These are phyloP conservation scores for Gadus chalcogrammus DNA, from an alignment of 2,113 vertebrate genomes.

Conservation along the genomic window DNA sequence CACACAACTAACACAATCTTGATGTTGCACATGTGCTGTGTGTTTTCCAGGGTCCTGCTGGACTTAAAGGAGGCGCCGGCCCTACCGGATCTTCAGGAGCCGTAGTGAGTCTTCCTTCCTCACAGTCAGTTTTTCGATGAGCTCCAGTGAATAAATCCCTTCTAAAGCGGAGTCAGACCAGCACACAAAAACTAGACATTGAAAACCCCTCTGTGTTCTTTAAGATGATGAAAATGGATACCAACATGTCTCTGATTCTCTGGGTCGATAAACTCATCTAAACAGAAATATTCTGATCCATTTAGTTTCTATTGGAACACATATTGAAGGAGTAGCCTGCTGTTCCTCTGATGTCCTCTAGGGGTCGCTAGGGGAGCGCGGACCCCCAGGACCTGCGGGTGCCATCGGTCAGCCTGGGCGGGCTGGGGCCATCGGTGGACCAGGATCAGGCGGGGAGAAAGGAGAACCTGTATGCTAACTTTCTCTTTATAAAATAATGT, in stretches of 20 bases:
- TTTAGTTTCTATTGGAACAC: too few species aligned
- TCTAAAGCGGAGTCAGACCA: too few species aligned
- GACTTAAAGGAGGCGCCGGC: conserved; percentile 91
- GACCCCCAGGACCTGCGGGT: conserved; percentile 85
- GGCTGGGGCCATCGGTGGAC: conserved; percentile 81
- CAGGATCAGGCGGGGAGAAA: conserved; percentile 91
- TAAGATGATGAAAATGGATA: background rate
- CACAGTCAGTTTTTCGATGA: background rate
- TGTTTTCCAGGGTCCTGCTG: conserved; percentile 80
- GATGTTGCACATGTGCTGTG: too few species aligned
- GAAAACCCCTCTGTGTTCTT: too few species aligned
- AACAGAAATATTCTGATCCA: too few species aligned
- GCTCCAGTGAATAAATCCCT: background rate
- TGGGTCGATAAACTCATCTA: too few species aligned
- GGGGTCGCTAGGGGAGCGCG: conserved; percentile 89
- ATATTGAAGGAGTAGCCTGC: background rate
- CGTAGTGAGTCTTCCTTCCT: conserved; percentile 75
- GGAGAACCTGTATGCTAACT: conserved; percentile 79
- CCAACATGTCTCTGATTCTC: background rate
- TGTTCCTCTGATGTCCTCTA: conserved; percentile 46
- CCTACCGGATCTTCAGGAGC: conserved; percentile 83
- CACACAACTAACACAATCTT: background rate
- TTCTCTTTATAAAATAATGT: conserved; percentile 23
- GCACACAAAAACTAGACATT: too few species aligned
- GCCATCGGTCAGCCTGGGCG: conserved; percentile 90